These are phyloP conservation scores for Geotrypetes seraphini DNA, from an alignment of 2,797 vertebrate species.

Conservation along the genomic window DNA sequence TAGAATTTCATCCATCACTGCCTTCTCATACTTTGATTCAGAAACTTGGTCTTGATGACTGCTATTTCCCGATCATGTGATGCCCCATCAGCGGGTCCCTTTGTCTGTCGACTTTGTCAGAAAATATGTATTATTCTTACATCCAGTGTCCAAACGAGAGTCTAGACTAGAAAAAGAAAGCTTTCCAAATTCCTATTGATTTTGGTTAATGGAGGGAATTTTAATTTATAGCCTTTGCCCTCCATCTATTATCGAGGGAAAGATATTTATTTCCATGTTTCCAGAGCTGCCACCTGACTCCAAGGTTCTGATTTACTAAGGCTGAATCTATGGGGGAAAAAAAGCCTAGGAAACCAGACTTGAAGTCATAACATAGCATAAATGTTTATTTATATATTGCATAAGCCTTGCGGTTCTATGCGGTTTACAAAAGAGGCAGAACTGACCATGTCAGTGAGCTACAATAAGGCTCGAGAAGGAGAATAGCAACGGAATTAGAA, in stretches of 20 bases:
- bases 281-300: no score
- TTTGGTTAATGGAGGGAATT: constrained; percentile 36
- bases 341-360: no score
- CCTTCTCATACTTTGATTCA: constrained; percentile 23
- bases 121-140: constrained; percentile 27
- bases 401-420: no score
- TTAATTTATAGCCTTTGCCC: constrained; percentile 32
- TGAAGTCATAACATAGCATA: no score
- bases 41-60: constrained; percentile 13
- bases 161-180: constrained; percentile 12
- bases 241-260: constrained; percentile 27
- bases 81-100: constrained; percentile 26
- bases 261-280: constrained; percentile 36
- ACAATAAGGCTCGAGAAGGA: no score
- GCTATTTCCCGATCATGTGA: constrained; percentile 4
- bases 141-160: constrained; percentile 24
- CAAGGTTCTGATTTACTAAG: no score
- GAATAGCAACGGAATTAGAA: no score
- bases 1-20: constrained; percentile 36
- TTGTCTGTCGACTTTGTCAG: constrained; percentile 19
- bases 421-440: no score
- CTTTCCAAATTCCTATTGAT: constrained; percentile 30
- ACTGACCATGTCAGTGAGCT: no score
- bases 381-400: no score
- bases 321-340: no score